Evolutionary conservation across 2,113 vertebrate genomes (phyloP).

Genomic region (Noturus placidus): DNA sequence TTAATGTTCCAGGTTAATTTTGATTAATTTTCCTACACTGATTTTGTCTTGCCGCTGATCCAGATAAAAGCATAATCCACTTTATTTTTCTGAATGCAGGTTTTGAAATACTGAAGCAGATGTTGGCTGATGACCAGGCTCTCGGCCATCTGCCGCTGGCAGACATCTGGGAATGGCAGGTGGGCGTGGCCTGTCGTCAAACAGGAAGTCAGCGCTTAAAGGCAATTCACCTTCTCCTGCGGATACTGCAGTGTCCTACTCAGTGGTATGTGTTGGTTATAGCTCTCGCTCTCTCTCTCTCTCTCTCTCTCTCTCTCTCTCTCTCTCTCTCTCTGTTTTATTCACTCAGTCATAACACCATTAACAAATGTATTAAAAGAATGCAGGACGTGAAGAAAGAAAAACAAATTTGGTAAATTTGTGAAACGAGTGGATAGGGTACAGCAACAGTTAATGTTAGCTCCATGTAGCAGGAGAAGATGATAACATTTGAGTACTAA

Average conservation of each 20-base stretch:
- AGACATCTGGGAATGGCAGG: constrained; percentile 96
- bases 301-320: neutral
- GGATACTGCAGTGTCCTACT: constrained; percentile 80
- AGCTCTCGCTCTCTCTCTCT: neutral
- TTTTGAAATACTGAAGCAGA: constrained; percentile 96
- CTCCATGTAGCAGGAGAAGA: neutral
- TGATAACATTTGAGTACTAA: neutral
- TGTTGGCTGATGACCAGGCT: constrained; percentile 87
- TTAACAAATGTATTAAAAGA: neutral
- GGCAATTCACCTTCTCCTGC: constrained; percentile 89
- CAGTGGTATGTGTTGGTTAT: constrained; percentile 74
- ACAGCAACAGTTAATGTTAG: neutral
- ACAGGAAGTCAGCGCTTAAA: constrained; percentile 90
- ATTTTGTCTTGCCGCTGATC: neutral
- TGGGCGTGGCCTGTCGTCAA: constrained; percentile 92
- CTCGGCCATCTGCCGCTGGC: constrained; percentile 81
- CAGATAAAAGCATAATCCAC: neutral
- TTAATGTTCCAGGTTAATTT: neutral
- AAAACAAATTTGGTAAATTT: neutral
- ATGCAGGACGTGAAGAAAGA: neutral
- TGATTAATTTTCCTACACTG: neutral
- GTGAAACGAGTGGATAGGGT: neutral
- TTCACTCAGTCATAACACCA: neutral
- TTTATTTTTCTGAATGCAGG: constrained; percentile 67
- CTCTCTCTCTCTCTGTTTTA: neutral